Conservation (phyloP, 1,140 invertebrate species). For the Polyergus mexicanus region DNA sequence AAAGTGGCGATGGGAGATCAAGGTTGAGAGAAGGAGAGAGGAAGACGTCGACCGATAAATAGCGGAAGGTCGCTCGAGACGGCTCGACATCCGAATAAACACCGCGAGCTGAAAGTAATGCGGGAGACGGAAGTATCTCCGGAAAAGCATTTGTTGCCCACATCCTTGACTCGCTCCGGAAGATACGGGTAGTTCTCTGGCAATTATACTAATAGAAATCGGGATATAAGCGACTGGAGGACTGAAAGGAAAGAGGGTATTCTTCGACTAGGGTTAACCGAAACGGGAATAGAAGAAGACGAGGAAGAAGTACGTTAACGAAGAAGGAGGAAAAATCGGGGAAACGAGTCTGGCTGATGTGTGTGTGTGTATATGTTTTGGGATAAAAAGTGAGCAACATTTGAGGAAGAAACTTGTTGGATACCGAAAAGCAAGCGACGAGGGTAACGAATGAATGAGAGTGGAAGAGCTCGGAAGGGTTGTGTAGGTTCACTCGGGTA, state of each 20-base stretch:
- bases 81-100: constrained; percentile 68
- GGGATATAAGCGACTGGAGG: constrained; percentile 38
- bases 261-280: constrained; percentile 47
- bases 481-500: neutral
- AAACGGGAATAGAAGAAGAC: constrained; percentile 15
- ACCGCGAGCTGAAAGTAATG: constrained; percentile 64
- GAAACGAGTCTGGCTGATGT: constrained; percentile 10
- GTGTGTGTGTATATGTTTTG: constrained; percentile 16
- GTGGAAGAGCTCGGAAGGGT: constrained; percentile 26
- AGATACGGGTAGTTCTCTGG: constrained; percentile 82
- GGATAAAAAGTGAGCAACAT: constrained; percentile 74
- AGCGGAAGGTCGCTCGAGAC: constrained; percentile 50
- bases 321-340: constrained; percentile 31
- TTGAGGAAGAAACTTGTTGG: constrained; percentile 70
- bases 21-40: neutral
- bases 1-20: neutral
- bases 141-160: constrained; percentile 76
- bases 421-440: constrained; percentile 65
- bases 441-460: constrained; percentile 37
- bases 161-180: constrained; percentile 73
- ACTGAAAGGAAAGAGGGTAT: neutral
- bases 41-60: constrained; percentile 52
- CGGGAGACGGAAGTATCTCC: constrained; percentile 72
- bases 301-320: constrained; percentile 48
- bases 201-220: constrained; percentile 86